Conservation (phyloP, 2,888 invertebrate genomes). For the Camptogramma bilineatum region DNA sequence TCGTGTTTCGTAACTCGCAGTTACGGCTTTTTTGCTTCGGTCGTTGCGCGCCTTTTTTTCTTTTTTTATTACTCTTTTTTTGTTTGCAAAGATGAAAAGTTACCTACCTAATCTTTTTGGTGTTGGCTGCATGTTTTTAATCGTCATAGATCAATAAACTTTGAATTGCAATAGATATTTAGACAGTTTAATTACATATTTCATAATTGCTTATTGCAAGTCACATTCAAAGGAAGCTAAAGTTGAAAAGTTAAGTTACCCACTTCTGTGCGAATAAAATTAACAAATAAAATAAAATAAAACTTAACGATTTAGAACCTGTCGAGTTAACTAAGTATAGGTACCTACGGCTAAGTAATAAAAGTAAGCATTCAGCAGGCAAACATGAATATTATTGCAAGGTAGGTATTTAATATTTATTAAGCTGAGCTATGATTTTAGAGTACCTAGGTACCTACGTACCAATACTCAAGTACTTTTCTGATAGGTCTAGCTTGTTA, state of each 20-base stretch:
- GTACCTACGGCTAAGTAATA: conserved; percentile 8
- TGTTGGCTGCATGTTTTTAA: too few species aligned
- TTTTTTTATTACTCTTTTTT: conserved; percentile 39
- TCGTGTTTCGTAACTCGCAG: conserved; percentile 76
- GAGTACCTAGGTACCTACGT: background rate
- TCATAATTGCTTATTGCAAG: too few species aligned
- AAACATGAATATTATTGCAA: background rate
- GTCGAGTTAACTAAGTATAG: conserved; percentile 39
- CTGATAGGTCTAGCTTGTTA: background rate
- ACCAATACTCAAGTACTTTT: background rate
- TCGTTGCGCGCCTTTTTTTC: conserved; percentile 52
- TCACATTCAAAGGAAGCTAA: background rate
- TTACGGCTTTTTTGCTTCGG: conserved; percentile 54
- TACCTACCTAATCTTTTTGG: conserved; percentile 7
- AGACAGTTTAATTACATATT: too few species aligned
- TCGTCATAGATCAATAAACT: too few species aligned
- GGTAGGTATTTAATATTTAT: background rate
- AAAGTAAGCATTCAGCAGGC: background rate
- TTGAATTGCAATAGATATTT: too few species aligned
- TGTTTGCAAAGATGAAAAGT: conserved; percentile 28
- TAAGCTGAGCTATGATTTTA: background rate
- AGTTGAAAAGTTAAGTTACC: conserved; percentile 37
- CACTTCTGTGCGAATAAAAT: conserved; percentile 46
- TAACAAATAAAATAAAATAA: too few species aligned
- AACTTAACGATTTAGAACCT: conserved; percentile 45